These are phyloP conservation scores for Flexamia atlantica DNA, from an alignment of 2,888 invertebrate genomes.

Conservation along the genomic window DNA sequence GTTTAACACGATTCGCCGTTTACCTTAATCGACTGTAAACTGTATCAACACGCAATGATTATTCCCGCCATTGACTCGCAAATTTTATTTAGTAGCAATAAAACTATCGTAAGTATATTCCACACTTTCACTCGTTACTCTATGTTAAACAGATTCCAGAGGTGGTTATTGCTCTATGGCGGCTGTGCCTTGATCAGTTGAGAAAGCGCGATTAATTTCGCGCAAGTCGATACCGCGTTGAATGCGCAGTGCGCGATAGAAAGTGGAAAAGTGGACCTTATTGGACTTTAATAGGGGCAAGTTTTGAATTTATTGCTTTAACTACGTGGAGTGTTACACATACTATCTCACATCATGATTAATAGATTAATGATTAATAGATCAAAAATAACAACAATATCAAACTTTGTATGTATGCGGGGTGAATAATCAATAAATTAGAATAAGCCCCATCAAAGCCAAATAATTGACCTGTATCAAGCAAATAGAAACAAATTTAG, in stretches of 20 bases:
- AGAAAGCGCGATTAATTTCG: slow-evolving; percentile 25
- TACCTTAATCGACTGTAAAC: neutral
- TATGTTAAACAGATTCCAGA: slow-evolving; percentile 35
- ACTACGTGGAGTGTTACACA: neutral
- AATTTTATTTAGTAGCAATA: slow-evolving; percentile 1
- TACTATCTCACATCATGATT: too few species aligned
- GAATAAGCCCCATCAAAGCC: too few species aligned
- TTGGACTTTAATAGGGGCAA: slow-evolving; percentile 2
- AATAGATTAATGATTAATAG: too few species aligned
- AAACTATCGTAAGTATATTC: neutral
- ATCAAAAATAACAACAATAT: too few species aligned
- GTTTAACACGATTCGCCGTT: too few species aligned
- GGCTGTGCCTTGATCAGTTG: slow-evolving; percentile 25
- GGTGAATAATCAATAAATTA: too few species aligned
- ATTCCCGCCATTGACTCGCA: neutral
- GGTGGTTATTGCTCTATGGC: slow-evolving; percentile 22
- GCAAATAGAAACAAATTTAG: too few species aligned
- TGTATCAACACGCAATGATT: too few species aligned
- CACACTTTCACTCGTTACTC: slow-evolving; percentile 44
- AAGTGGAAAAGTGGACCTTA: neutral
- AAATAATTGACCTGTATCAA: too few species aligned
- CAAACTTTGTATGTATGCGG: too few species aligned
- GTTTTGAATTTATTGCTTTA: neutral
- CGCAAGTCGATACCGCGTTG: slow-evolving; percentile 10
- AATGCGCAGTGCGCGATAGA: neutral